Base-by-base conservation (phyloP, 2,113 vertebrate species). In the Ploceus nigricollis region DNA sequence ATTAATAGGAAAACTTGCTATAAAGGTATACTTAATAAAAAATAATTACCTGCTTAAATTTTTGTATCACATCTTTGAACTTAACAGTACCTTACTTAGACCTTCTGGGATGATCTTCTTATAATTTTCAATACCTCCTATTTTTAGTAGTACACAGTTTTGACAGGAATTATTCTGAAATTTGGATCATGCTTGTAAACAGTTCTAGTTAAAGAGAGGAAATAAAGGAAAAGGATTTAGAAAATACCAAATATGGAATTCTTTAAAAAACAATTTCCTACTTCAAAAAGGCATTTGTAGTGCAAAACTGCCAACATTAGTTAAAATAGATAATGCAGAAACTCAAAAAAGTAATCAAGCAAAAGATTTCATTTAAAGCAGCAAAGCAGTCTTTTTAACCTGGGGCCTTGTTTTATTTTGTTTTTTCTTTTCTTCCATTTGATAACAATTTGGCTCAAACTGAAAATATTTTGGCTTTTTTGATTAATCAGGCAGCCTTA, bases 341-440 rank as follows among this genome's bases (percentile, higher is more conserved):
- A 56, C 13, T 44, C 12, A 1, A 84, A 53, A 72, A 65, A 30
- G 3, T 47, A 15, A 50, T 60, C 21, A 75, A 75, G 56, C 1
- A 66, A 12, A 83, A 72, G 4, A 45, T 66, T 75, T 66, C 0
- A 17, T 90, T 71, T 79, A 22, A 92, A 82, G 7, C 3, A 79
- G 30, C 18, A 87, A 50, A 66, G 5, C 25, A 35, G 11, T 58
- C 60, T 61, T 21, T 72, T 78, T 58, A 82, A 68, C 19, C 1
- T 1, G 1, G 2, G 3, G 1, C 4, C 53, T 2, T 54, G 10
- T 51, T 70, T 53, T 30, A 8, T 47, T 82, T 65, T 45, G 2
- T 2, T 77, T 57, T 51, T 24, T 28, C 17, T 71, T n/a, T 79
- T 82, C 28, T 92, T 89, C 15, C 31, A 50, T 64, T 66, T 80